Percentiles rank a stretch among this genome's conserved stretches.
These are phyloP conservation scores for Nipponia nippon DNA, from an alignment of 2,113 vertebrate genomes.

Conservation along the genomic window DNA sequence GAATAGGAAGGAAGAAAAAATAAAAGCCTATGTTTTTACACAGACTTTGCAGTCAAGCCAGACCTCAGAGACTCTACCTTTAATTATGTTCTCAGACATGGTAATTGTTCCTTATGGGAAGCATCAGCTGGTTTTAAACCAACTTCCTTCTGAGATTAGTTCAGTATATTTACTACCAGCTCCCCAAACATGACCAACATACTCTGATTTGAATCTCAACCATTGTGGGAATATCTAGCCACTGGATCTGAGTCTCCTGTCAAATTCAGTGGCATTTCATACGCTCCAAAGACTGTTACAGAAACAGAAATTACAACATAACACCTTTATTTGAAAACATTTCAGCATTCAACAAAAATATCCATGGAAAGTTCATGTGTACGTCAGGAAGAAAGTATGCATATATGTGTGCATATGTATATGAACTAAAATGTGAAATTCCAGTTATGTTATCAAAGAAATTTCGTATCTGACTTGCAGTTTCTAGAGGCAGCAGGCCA, in stretches of 20 bases:
- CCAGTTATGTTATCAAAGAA: background rate
- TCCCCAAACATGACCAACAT: background rate
- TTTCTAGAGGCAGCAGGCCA: background rate
- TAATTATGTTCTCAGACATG: background rate
- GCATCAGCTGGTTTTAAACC: background rate
- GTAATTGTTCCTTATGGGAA: background rate
- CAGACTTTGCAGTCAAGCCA: background rate
- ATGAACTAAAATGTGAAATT: background rate
- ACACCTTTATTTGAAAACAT: background rate
- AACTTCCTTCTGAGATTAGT: background rate
- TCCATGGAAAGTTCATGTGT: accelerated
- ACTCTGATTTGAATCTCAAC: background rate
- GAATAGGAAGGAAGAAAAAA: background rate
- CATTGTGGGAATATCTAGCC: background rate
- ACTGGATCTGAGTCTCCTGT: background rate
- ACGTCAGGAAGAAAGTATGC: background rate
- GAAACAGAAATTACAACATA: background rate
- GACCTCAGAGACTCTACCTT: background rate
- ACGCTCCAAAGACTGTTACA: background rate
- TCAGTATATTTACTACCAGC: background rate
- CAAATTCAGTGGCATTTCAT: background rate
- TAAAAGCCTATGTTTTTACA: background rate
- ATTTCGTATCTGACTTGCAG: background rate
- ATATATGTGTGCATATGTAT: background rate
- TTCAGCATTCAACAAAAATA: background rate